Evolutionary conservation across 2,797 vertebrate genomes (phyloP).

Genomic region (Meda fulgida): DNA sequence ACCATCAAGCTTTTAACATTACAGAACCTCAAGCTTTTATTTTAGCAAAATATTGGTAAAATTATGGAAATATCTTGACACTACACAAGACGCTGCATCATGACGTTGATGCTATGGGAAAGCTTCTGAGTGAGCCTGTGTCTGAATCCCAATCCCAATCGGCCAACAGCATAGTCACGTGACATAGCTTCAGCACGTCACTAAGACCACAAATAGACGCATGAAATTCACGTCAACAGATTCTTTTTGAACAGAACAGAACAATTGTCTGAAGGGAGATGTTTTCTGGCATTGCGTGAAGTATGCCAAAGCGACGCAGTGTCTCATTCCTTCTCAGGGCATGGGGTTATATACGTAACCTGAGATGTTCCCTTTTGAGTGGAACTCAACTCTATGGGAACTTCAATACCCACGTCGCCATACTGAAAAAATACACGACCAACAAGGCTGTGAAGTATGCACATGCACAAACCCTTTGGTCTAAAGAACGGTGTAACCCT

Average conservation of each 20-base stretch:
- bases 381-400: neutral
- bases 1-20: no score
- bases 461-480: no score
- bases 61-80: no score
- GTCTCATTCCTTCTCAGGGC: no score
- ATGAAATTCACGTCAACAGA: neutral
- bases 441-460: no score
- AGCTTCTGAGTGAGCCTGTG: neutral
- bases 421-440: no score
- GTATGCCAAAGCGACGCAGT: neutral
- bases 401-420: neutral
- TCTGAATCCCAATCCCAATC: neutral
- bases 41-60: no score
- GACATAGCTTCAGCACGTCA: neutral
- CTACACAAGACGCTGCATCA: neutral
- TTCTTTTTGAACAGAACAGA: no score
- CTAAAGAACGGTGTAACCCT: no score
- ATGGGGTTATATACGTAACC: neutral
- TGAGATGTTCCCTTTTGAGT: neutral
- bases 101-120: neutral
- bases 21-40: no score
- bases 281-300: neutral
- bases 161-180: neutral
- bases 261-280: no score
- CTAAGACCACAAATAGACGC: neutral